phyloP scores from a whole-genome alignment of 1,140 invertebrate species.

The Bombyx mandarina region DNA sequence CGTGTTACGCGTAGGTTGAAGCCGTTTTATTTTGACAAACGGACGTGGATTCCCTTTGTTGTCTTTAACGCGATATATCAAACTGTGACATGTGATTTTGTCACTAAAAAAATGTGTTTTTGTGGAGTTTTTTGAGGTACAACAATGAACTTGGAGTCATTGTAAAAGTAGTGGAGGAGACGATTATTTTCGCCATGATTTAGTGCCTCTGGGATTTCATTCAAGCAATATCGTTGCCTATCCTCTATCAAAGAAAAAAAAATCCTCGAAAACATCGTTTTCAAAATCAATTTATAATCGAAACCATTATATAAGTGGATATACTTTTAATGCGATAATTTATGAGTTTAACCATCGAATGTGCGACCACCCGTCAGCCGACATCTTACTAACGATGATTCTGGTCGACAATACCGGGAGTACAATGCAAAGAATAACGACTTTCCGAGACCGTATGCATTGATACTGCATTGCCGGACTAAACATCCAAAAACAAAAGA shows the following conservation, averaged over 20 bases:
- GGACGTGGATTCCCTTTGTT: constrained; percentile 50
- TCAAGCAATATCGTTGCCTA: too few species aligned
- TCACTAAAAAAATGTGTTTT: constrained; percentile 17
- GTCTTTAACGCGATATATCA: constrained; percentile 52
- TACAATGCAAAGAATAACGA: constrained; percentile 65
- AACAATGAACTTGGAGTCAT: constrained; percentile 1
- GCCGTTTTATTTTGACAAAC: constrained; percentile 62
- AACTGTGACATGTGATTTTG: constrained; percentile 34
- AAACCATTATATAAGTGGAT: constrained; percentile 39
- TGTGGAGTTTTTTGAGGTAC: background rate
- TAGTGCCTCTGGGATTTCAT: too few species aligned
- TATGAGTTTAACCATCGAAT: constrained; percentile 61
- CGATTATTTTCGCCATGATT: too few species aligned
- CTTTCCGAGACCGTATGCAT: constrained; percentile 49
- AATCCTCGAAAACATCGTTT: constrained; percentile 11
- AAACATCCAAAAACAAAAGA: constrained; percentile 67
- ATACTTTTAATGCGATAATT: constrained; percentile 45
- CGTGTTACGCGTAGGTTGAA: constrained; percentile 48
- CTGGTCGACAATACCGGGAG: constrained; percentile 53
- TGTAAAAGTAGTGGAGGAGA: background rate
- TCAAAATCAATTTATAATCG: constrained; percentile 17
- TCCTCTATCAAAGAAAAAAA: constrained; percentile 18
- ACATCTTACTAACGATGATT: constrained; percentile 64
- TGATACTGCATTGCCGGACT: constrained; percentile 48
- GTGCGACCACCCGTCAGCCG: constrained; percentile 54